These are phyloP conservation scores for Piaya cayana DNA, from an alignment of 2,113 vertebrate genomes.

Conservation along the genomic window DNA sequence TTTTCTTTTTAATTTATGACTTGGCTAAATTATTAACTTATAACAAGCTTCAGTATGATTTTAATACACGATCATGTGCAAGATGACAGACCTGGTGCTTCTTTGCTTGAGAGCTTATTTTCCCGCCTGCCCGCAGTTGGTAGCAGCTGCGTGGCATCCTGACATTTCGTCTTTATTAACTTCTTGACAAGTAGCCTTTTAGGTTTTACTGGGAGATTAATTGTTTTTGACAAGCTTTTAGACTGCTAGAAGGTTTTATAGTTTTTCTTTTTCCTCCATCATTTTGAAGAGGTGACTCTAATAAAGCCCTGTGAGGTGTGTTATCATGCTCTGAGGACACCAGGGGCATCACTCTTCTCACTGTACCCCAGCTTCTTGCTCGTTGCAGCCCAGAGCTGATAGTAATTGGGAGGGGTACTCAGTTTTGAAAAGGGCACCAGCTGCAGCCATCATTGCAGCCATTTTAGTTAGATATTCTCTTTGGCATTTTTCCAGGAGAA, in stretches of 20 bases:
- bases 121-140: neutral
- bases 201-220: constrained; percentile 14
- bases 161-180: constrained; percentile 43
- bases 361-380: neutral
- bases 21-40: too few relatives aligned
- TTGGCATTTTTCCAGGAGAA: constrained; percentile 34
- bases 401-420: neutral
- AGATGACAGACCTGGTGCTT: neutral
- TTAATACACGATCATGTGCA: neutral
- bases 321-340: neutral
- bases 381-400: neutral
- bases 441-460: constrained; percentile 10
- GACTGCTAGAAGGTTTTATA: neutral
- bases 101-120: constrained; percentile 9
- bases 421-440: constrained; percentile 2
- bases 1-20: too few relatives aligned
- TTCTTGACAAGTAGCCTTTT: constrained; percentile 18
- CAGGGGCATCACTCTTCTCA: neutral
- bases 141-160: constrained; percentile 9
- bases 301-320: neutral
- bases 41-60: neutral
- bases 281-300: neutral
- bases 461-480: constrained; percentile 32
- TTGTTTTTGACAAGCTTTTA: constrained; percentile 35
- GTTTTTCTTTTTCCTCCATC: neutral